These are phyloP conservation scores for Amphipyra berbera DNA, from an alignment of 2,888 invertebrate genomes.

Conservation along the genomic window DNA sequence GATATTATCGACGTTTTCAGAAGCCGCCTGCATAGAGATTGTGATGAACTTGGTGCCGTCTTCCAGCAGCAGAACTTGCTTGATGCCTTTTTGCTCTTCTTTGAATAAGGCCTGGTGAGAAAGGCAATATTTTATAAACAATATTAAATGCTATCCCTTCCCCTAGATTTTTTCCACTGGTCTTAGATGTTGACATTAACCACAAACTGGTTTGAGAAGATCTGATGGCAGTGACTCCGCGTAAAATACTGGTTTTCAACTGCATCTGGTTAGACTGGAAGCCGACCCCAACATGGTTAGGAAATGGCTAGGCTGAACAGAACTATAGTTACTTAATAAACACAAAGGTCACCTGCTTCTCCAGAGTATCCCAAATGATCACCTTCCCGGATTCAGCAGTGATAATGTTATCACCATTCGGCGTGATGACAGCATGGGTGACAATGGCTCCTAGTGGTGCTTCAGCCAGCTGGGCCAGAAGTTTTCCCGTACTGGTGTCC, in stretches of 20 bases:
- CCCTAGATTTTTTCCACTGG: too few relatives aligned
- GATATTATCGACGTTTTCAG: constrained; percentile 91
- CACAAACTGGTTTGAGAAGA: too few relatives aligned
- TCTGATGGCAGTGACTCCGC: too few relatives aligned
- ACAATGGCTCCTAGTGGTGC: constrained; percentile 98
- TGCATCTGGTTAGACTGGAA: too few relatives aligned
- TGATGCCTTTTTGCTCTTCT: constrained; percentile 95
- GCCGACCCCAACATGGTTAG: too few relatives aligned
- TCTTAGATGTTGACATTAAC: too few relatives aligned
- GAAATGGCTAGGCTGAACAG: background rate
- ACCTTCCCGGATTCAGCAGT: constrained; percentile 98
- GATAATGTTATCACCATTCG: constrained; percentile 95
- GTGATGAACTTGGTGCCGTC: constrained; percentile 93
- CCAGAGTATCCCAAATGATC: constrained; percentile 94
- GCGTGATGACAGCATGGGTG: constrained; percentile 97
- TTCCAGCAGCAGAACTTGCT: constrained; percentile 93
- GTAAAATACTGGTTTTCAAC: too few relatives aligned
- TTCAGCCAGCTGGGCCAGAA: constrained; percentile 96
- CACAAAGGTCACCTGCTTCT: constrained; percentile 73
- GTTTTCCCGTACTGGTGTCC: constrained; percentile 95
- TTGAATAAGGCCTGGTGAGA: constrained; percentile 92
- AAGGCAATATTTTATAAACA: too few relatives aligned
- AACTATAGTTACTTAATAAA: background rate
- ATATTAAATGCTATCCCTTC: too few relatives aligned
- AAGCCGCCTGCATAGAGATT: constrained; percentile 91